These are phyloP conservation scores for Oryzias woworae DNA, from an alignment of 2,113 vertebrate genomes.

Conservation along the genomic window DNA sequence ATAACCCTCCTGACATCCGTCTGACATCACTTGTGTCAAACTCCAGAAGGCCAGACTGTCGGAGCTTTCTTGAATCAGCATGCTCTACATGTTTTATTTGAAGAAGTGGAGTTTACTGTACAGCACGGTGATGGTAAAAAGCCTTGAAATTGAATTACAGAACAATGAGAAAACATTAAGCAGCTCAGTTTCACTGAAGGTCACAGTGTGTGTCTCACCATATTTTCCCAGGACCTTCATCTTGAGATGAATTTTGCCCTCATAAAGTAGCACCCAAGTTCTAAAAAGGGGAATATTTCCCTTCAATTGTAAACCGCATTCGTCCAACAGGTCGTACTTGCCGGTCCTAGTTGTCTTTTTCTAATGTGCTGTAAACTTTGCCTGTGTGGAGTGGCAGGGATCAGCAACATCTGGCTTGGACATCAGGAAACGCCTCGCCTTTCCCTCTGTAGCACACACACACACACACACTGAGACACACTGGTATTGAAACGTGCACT, in stretches of 20 bases:
- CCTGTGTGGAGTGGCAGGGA: conserved; percentile 63
- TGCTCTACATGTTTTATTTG: background rate
- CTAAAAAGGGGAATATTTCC: conserved; percentile 5
- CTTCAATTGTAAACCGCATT: conserved; percentile 21
- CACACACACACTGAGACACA: conserved; percentile 24
- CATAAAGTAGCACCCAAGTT: conserved; percentile 1
- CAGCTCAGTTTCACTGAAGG: background rate
- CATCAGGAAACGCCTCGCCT: conserved; percentile 62
- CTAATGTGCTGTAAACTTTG: conserved; percentile 61
- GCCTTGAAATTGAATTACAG: background rate
- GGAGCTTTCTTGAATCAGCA: background rate
- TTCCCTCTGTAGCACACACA: conserved; percentile 26
- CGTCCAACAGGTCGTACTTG: conserved; percentile 14
- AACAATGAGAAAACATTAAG: background rate
- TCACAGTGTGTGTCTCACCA: background rate
- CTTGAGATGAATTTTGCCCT: background rate
- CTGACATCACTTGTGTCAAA: background rate
- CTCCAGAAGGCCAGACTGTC: background rate
- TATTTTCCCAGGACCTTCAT: conserved; percentile 2
- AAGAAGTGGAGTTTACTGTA: background rate
- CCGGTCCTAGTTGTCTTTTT: conserved; percentile 27
- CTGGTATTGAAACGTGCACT: conserved; percentile 48
- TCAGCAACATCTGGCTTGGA: conserved; percentile 78
- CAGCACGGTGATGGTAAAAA: background rate
- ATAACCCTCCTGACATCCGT: background rate